Percentiles rank a stretch among this genome's conserved stretches.
phyloP scores from a whole-genome alignment of 2,888 invertebrate genomes.

The Nomada ruficornis region DNA sequence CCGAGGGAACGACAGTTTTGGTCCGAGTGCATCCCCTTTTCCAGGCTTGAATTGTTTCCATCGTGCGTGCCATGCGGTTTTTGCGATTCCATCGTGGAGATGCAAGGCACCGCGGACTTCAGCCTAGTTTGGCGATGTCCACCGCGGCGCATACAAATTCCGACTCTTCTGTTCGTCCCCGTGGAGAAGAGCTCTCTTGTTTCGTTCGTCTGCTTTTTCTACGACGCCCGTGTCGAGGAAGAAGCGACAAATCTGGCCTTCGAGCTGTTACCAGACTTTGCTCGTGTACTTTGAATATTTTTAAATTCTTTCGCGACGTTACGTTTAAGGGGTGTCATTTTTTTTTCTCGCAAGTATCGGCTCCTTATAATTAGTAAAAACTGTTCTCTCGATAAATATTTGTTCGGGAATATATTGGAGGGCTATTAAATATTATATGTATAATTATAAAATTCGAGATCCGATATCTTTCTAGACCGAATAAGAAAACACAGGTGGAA shows the following conservation, averaged over 20 bases:
- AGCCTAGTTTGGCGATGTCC: constrained; percentile 78
- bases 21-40: constrained; percentile 35
- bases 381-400: no score
- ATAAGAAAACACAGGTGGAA: constrained; percentile 33
- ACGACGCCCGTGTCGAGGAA: constrained; percentile 5
- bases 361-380: no score
- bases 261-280: not conserved
- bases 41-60: constrained; percentile 49
- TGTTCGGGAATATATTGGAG: no score
- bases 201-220: constrained; percentile 31
- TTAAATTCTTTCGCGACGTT: not conserved
- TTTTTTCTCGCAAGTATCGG: not conserved
- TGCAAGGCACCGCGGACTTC: constrained; percentile 74
- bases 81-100: constrained; percentile 67
- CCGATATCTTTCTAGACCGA: not conserved
- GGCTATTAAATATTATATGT: not conserved
- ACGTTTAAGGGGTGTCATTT: not conserved
- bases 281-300: not conserved
- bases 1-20: constrained; percentile 23
- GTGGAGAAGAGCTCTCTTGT: constrained; percentile 10
- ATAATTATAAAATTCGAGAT: not conserved
- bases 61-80: constrained; percentile 62
- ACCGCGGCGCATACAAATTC: constrained; percentile 75
- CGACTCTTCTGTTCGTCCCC: constrained; percentile 55
- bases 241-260: constrained; percentile 20